Evolutionary conservation across 2,797 vertebrate genomes (phyloP).

Genomic region (Sebastes iracundus): DNA sequence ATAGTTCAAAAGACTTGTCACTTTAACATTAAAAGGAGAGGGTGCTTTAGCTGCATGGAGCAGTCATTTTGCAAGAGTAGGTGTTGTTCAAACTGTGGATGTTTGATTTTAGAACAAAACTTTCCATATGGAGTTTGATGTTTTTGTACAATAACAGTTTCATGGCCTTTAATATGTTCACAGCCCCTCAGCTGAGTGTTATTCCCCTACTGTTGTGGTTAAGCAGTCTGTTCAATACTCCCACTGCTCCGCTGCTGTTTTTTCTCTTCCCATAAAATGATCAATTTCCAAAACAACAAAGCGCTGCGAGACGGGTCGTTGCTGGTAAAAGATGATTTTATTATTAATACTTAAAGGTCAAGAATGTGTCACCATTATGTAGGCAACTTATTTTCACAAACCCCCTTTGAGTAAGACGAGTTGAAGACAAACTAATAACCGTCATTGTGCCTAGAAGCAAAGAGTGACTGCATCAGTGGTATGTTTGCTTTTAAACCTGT

Average conservation of each 20-base stretch:
- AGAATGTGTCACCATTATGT: slow-evolving; percentile 69
- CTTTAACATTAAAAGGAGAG: not conserved
- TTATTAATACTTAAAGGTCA: slow-evolving; percentile 76
- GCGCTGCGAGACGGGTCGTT: slow-evolving; percentile 4
- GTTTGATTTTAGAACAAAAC: slow-evolving; percentile 50
- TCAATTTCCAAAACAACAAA: slow-evolving; percentile 69
- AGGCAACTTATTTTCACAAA: slow-evolving; percentile 30
- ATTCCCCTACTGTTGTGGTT: slow-evolving; percentile 77
- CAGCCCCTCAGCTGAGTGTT: slow-evolving; percentile 63
- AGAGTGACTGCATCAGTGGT: slow-evolving; percentile 48
- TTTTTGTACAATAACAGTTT: slow-evolving; percentile 37
- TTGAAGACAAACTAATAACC: slow-evolving; percentile 26
- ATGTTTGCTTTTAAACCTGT: slow-evolving; percentile 40
- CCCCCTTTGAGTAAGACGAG: slow-evolving; percentile 48
- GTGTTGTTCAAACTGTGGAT: slow-evolving; percentile 22
- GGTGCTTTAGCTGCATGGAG: not conserved
- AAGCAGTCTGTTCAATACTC: slow-evolving; percentile 63
- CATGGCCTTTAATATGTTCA: slow-evolving; percentile 35
- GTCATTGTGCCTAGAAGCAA: slow-evolving; percentile 36
- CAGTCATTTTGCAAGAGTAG: slow-evolving; percentile 31
- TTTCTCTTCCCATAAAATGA: slow-evolving; percentile 69
- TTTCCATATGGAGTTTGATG: slow-evolving; percentile 60
- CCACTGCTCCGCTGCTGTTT: slow-evolving; percentile 62
- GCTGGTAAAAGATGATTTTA: slow-evolving; percentile 64
- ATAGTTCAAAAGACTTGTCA: not conserved